A percentile compares a stretch with the other conserved stretches of the same genome.
Conservation (phyloP, 2,113 vertebrate genomes). For the Phycodurus eques region DNA sequence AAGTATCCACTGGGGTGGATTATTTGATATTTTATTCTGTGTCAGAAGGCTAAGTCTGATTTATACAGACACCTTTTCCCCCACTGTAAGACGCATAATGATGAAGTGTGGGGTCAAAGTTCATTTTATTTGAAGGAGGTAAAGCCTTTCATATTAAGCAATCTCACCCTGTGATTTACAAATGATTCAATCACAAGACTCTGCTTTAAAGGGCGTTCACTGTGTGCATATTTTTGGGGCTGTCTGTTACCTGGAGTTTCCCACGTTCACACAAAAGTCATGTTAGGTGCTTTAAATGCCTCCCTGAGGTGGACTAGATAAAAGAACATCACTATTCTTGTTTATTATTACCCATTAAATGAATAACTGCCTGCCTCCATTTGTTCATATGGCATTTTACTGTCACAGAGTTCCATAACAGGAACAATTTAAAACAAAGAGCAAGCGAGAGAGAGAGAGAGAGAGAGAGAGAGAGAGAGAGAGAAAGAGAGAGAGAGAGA, state of each 20-base stretch:
- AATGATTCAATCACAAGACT: slow-evolving; percentile 43
- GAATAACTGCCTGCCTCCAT: neutral
- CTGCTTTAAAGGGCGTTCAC: slow-evolving; percentile 11
- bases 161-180: slow-evolving; percentile 46
- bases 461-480: neutral
- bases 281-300: neutral
- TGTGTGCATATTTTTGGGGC: slow-evolving; percentile 2
- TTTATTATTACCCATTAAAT: neutral
- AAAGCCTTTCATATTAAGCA: slow-evolving; percentile 48
- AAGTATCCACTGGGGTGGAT: slow-evolving; percentile 49
- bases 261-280: neutral
- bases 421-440: slow-evolving; percentile 22
- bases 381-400: slow-evolving; percentile 7
- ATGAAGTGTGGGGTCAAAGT: slow-evolving; percentile 32
- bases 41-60: slow-evolving; percentile 72
- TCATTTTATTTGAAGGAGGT: slow-evolving; percentile 45
- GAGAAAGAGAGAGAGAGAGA: neutral
- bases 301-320: neutral
- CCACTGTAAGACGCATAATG: slow-evolving; percentile 29
- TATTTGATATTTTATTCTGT: slow-evolving; percentile 72
- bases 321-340: slow-evolving; percentile 7
- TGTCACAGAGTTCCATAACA: slow-evolving; percentile 23
- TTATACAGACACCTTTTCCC: slow-evolving; percentile 41
- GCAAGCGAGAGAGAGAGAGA: neutral
- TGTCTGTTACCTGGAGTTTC: slow-evolving; percentile 7